Evolutionary conservation across 2,113 vertebrate species (phyloP).

Genomic region (Cochlearius cochlearius): DNA sequence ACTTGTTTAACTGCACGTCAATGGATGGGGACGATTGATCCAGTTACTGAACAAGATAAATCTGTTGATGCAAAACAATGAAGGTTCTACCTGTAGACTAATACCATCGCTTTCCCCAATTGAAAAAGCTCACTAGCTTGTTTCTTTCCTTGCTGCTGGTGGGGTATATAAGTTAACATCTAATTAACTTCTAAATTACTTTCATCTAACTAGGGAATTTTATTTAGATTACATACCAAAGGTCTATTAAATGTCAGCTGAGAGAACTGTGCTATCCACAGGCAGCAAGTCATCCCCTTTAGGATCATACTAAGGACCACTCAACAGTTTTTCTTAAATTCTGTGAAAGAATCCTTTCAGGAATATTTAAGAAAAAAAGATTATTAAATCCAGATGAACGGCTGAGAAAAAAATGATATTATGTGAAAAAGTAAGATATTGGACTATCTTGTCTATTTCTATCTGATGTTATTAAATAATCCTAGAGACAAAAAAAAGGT

Average conservation of each 20-base stretch:
- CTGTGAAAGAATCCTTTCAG: background rate
- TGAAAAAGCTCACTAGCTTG: background rate
- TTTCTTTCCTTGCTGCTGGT: background rate
- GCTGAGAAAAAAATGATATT: background rate
- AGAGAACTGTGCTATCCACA: background rate
- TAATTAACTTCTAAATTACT: background rate
- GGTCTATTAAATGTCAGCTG: background rate
- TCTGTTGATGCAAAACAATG: background rate
- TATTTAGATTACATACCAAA: background rate
- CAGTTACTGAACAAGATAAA: background rate
- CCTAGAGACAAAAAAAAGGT: accelerated
- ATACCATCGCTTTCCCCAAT: background rate
- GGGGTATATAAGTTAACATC: background rate
- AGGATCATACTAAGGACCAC: background rate
- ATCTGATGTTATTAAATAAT: background rate
- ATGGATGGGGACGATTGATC: background rate
- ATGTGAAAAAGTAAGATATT: background rate
- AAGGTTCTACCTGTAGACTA: background rate
- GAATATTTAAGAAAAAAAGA: background rate
- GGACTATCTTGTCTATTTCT: background rate
- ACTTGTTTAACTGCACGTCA: background rate
- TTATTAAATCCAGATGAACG: background rate
- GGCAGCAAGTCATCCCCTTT: background rate
- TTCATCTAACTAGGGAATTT: background rate
- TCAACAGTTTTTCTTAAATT: background rate